These are phyloP conservation scores for Riparia riparia DNA, from an alignment of 2,113 vertebrate genomes.

Conservation along the genomic window DNA sequence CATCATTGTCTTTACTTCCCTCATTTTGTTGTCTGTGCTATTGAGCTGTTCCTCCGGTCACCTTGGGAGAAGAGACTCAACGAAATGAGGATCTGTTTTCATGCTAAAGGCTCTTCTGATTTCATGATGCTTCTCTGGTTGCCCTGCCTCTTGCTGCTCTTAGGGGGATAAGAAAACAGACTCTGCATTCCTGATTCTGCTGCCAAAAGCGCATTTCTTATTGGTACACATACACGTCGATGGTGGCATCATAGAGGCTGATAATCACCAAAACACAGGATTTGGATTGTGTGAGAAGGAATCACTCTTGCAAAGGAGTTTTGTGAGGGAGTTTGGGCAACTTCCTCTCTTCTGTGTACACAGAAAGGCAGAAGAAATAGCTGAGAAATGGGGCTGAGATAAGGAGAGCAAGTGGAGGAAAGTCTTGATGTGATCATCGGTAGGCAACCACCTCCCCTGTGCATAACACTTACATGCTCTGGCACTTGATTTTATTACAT, in stretches of 20 bases:
- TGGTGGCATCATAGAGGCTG: background rate
- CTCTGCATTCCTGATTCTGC: background rate
- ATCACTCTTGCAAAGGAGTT: background rate
- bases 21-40: background rate
- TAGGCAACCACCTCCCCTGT: background rate
- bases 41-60: background rate
- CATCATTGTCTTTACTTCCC: background rate
- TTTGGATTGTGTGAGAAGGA: background rate
- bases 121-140: background rate
- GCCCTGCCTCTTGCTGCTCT: background rate
- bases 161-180: background rate
- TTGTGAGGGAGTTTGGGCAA: background rate
- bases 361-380: background rate
- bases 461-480: accelerated
- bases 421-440: background rate
- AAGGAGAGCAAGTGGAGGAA: background rate
- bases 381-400: background rate
- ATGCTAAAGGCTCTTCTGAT: background rate
- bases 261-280: background rate
- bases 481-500: background rate
- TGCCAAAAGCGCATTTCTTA: background rate
- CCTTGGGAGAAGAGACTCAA: background rate
- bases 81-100: background rate
- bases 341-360: background rate
- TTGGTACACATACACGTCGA: accelerated